These are phyloP conservation scores for Caradrina clavipalpis DNA, from an alignment of 2,888 invertebrate species.

Conservation along the genomic window DNA sequence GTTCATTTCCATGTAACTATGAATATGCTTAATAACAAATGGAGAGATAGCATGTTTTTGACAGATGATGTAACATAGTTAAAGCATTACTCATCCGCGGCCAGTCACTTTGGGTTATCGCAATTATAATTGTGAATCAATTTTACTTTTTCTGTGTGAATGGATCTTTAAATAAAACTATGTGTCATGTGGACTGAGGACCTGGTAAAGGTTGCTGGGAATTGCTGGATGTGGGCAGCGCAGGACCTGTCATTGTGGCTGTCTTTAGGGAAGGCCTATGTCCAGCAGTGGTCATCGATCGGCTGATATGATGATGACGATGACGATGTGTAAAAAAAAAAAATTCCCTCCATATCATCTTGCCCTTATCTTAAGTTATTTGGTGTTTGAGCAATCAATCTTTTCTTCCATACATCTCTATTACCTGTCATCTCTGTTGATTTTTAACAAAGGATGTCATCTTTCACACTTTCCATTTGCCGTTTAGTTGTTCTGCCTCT, in stretches of 20 bases:
- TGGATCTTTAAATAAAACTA: constrained; percentile 11
- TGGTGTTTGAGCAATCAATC: too few relatives aligned
- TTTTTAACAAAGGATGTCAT: not conserved
- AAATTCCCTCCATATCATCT: not conserved
- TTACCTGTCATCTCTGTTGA: not conserved
- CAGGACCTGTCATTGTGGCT: too few relatives aligned
- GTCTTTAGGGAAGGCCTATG: too few relatives aligned
- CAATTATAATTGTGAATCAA: constrained; percentile 58
- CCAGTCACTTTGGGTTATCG: constrained; percentile 48
- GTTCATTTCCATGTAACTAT: constrained; percentile 54
- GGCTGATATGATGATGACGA: too few relatives aligned
- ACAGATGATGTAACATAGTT: constrained; percentile 63
- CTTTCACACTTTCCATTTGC: not conserved
- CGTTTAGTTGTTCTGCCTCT: not conserved
- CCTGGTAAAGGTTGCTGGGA: too few relatives aligned
- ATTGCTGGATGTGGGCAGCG: too few relatives aligned
- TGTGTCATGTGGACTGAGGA: constrained; percentile 4
- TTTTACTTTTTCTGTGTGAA: constrained; percentile 33
- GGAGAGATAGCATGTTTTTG: constrained; percentile 59
- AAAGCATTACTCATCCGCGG: constrained; percentile 52
- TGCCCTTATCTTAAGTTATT: not conserved
- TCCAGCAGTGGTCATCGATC: too few relatives aligned
- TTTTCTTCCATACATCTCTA: not conserved
- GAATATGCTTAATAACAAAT: constrained; percentile 44
- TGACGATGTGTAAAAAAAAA: too few relatives aligned